Percentiles rank a stretch among this genome's conserved stretches.
These are phyloP conservation scores for Amazona vittata DNA, from an alignment of 2,113 vertebrate genomes.

Conservation along the genomic window DNA sequence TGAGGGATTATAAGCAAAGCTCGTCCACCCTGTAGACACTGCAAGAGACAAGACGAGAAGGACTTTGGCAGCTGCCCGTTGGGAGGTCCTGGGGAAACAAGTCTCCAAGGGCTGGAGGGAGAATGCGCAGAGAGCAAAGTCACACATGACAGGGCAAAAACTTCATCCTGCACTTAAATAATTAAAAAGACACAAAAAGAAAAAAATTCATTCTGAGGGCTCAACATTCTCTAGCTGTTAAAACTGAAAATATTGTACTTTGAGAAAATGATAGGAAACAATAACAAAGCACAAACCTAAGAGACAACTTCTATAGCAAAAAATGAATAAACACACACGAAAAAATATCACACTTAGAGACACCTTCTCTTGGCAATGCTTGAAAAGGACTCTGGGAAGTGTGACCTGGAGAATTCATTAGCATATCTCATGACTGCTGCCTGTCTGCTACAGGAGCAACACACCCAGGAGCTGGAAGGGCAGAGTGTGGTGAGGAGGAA, in stretches of 20 bases:
- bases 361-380: conserved; percentile 28
- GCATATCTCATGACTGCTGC: neutral
- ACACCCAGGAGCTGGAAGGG: neutral
- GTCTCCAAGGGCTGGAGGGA: neutral
- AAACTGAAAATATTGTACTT: conserved; percentile 40
- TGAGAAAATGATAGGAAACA: conserved; percentile 46
- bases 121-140: neutral
- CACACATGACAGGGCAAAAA: neutral
- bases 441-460: neutral
- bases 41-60: neutral
- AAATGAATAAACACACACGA: neutral
- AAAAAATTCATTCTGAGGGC: conserved; percentile 44
- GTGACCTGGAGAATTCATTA: neutral
- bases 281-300: conserved; percentile 77
- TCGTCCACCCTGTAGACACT: conserved; percentile 91
- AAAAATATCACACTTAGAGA: neutral
- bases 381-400: conserved; percentile 40
- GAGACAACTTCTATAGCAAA: conserved; percentile 50
- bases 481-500: neutral
- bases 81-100: neutral
- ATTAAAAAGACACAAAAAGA: neutral
- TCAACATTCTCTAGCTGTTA: conserved; percentile 57
- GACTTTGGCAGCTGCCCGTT: neutral
- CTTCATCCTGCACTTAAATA: conserved; percentile 23
- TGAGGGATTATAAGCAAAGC: conserved; percentile 93